Conservation (phyloP, 2,797 vertebrate genomes). For the Lagocephalus sceleratus region DNA sequence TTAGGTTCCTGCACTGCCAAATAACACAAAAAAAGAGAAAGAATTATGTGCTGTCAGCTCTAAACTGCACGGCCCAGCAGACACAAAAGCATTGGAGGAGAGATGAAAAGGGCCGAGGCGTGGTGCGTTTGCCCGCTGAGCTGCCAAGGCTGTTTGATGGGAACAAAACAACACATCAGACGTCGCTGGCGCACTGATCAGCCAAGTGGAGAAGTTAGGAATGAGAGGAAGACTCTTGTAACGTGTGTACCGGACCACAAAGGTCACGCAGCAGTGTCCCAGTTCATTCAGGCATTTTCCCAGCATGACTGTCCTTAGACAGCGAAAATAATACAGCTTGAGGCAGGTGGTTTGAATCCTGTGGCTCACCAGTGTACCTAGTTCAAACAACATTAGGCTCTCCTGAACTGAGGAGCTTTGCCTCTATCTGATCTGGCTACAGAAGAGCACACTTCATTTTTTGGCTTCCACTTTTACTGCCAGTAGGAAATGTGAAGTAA, state of each 20-base stretch:
- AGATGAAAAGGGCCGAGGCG: slow-evolving; percentile 5
- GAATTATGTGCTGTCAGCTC: slow-evolving; percentile 16
- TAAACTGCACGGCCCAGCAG: slow-evolving; percentile 15
- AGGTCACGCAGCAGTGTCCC: too few species aligned
- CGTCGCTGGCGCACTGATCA: background rate
- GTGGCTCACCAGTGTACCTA: background rate
- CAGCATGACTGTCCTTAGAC: too few species aligned
- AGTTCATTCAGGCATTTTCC: too few species aligned
- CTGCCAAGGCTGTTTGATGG: background rate
- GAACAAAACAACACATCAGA: slow-evolving; percentile 3
- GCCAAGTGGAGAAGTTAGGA: too few species aligned
- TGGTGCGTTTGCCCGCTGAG: slow-evolving; percentile 10
- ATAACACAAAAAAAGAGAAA: slow-evolving; percentile 5
- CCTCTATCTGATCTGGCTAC: background rate
- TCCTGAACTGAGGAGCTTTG: too few species aligned
- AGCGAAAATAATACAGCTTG: background rate
- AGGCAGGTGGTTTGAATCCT: background rate
- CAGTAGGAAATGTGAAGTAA: too few species aligned
- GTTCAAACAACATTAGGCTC: background rate
- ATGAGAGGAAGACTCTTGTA: too few species aligned
- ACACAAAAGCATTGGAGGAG: slow-evolving; percentile 23
- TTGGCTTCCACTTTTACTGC: too few species aligned
- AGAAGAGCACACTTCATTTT: background rate
- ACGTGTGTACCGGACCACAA: too few species aligned
- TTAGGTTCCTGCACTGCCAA: slow-evolving; percentile 14